A percentile compares a stretch with the other conserved stretches of the same genome.
phyloP scores from a whole-genome alignment of 2,888 invertebrate genomes.

The Alviniconcha strummeri region DNA sequence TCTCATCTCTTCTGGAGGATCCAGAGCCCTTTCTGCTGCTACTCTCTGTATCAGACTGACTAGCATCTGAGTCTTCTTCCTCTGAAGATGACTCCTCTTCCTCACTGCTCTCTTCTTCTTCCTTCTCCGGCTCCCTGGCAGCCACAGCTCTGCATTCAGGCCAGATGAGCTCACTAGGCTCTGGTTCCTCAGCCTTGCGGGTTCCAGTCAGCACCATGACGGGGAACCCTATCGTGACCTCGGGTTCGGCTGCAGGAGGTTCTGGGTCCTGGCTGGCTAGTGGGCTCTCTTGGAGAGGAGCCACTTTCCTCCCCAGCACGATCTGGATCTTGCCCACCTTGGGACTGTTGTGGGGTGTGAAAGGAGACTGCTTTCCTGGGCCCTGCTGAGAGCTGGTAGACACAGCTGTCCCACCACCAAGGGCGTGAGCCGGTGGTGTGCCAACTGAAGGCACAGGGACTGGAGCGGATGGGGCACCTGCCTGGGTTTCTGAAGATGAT shows the following conservation, averaged over 20 bases:
- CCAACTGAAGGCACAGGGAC: background rate
- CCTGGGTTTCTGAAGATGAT: background rate
- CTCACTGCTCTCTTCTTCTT: slow-evolving; percentile 27
- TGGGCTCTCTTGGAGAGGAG: slow-evolving; percentile 19
- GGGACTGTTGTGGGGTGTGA: background rate
- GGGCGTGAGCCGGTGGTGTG: no score
- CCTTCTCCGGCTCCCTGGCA: slow-evolving; percentile 28
- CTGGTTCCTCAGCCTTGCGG: slow-evolving; percentile 33
- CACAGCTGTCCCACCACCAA: no score
- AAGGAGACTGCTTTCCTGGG: no score
- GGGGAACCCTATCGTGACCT: slow-evolving; percentile 36
- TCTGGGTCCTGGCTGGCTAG: slow-evolving; percentile 9
- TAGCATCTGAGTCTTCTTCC: slow-evolving; percentile 2
- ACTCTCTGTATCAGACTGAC: slow-evolving; percentile 30
- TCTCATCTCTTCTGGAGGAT: slow-evolving; percentile 20
- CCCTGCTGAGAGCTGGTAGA: no score
- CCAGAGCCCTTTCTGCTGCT: slow-evolving; percentile 16
- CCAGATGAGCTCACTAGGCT: slow-evolving; percentile 35
- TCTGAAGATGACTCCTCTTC: slow-evolving; percentile 30
- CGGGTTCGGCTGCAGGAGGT: background rate
- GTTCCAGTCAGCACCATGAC: slow-evolving; percentile 42
- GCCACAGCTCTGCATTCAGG: slow-evolving; percentile 38
- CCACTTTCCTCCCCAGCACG: slow-evolving; percentile 25
- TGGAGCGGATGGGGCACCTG: slow-evolving; percentile 10
- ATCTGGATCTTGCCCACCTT: slow-evolving; percentile 31